These are phyloP conservation scores for Syngnathus floridae DNA, from an alignment of 2,113 vertebrate species.

Conservation along the genomic window DNA sequence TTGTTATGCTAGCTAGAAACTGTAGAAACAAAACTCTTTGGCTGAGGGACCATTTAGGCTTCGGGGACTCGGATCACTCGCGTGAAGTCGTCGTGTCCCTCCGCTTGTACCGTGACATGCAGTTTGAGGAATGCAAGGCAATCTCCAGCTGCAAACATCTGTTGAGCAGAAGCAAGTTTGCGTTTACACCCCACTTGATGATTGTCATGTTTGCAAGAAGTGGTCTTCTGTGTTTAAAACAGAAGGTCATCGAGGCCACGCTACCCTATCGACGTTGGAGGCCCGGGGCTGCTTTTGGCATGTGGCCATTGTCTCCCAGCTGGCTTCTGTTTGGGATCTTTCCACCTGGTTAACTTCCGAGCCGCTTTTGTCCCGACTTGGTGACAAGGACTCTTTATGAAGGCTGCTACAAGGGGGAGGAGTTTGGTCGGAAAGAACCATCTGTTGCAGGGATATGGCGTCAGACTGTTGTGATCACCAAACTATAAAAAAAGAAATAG, in stretches of 20 bases:
- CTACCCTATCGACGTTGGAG: constrained; percentile 11
- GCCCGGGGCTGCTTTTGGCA: constrained; percentile 12
- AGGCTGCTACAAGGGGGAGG: constrained; percentile 43
- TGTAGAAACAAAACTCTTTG: constrained; percentile 45
- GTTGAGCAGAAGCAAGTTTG: constrained; percentile 5
- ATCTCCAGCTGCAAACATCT: constrained; percentile 32
- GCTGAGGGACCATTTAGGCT: constrained; percentile 23
- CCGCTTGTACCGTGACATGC: constrained; percentile 23
- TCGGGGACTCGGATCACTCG: constrained; percentile 31
- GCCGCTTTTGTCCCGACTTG: constrained; percentile 52
- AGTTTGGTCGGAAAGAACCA: constrained; percentile 47
- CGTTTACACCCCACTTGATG: constrained; percentile 3
- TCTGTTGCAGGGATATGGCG: constrained; percentile 62
- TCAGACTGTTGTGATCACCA: constrained; percentile 20
- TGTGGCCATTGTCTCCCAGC: constrained; percentile 50
- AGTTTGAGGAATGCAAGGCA: constrained; percentile 16
- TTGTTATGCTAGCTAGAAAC: constrained; percentile 41
- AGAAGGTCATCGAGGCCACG: constrained; percentile 17
- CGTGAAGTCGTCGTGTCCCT: constrained; percentile 37
- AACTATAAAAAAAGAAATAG: background rate
- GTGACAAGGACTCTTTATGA: constrained; percentile 48
- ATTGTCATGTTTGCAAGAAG: constrained; percentile 5
- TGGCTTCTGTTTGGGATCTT: constrained; percentile 67
- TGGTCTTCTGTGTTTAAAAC: background rate
- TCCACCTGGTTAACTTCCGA: constrained; percentile 66